Evolutionary conservation across 2,113 vertebrate species (phyloP).

Genomic region (Pavo muticus): DNA sequence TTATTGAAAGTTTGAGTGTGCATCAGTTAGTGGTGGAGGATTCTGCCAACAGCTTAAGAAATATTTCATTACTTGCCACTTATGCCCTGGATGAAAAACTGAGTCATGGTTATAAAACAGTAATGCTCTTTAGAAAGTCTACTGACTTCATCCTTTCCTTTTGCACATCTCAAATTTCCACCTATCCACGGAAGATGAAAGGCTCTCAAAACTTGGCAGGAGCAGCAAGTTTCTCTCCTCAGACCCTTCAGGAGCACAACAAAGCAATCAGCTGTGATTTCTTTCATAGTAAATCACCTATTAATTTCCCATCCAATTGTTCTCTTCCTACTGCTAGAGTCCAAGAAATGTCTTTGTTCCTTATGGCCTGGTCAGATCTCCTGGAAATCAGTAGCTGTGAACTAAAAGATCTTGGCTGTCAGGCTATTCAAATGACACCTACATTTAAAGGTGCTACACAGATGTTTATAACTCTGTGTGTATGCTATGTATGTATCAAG

Average conservation of each 20-base stretch:
- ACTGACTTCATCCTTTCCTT: background rate
- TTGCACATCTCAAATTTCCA: background rate
- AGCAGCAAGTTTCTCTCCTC: background rate
- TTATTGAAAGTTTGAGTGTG: background rate
- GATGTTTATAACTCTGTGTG: accelerated
- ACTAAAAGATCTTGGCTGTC: background rate
- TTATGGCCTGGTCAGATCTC: background rate
- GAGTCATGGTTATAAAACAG: slow-evolving; percentile 5
- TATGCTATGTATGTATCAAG: accelerated
- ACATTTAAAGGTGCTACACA: background rate
- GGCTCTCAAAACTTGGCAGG: background rate
- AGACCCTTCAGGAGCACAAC: background rate
- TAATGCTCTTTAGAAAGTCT: slow-evolving; percentile 14
- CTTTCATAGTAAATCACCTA: background rate
- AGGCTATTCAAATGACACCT: background rate
- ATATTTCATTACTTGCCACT: slow-evolving; percentile 36
- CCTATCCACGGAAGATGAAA: background rate
- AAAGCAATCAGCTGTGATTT: background rate
- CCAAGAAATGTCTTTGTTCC: background rate
- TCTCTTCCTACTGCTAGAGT: background rate
- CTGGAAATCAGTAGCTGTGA: background rate
- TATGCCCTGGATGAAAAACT: background rate
- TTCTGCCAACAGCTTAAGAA: background rate
- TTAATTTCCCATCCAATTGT: background rate
- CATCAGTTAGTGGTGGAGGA: background rate